Evolutionary conservation across 2,888 invertebrate genomes (phyloP), one percentile per base, ranked within the genome.

Genomic region (Limenitis camilla): DNA sequence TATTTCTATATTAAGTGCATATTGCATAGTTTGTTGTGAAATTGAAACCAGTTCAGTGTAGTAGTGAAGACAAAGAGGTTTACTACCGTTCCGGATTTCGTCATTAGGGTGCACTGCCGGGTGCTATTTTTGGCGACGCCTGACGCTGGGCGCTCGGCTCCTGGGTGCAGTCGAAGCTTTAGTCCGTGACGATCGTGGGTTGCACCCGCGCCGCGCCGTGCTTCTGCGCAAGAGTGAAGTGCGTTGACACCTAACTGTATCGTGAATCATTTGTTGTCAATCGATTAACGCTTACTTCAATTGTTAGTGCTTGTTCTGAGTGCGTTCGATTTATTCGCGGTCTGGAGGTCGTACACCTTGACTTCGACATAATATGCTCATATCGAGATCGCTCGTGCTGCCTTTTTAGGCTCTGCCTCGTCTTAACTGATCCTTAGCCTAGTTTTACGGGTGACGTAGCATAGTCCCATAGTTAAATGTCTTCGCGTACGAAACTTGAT

Each of bases 401-500:
- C 87, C 86, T 73, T 85, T 73, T 85, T 78, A 73, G 77, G 80
- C 62, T 60, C 64, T 81, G 64, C 84, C 85, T 85, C 78, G 81
- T 60, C 74, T 72, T 70, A 68, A 71, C 77, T 75, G 72, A 68
- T 73, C 78, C 77, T 79, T 80, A 79, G 80, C 84, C 81, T 73
- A 83, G 77, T 82, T 84, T 77, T 64, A 65, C 72, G 63, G 64
- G 68, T 78, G 76, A 78, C 76, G 74, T 74, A 72, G 66, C 66
- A 66, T 56, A 61, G 59, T 64, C 62, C 61, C 55, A 60, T 65
- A 65, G 66, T 66, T 60, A 51, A 52, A 92, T 92, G 92, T 92
- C 92, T 61, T 91, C 90, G 63, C 89, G 89, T 59, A 85, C 87
- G 55, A 91, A 90, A 77, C 83, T 90, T 58, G 89, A 92, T 71